These are phyloP conservation scores for Oreochromis niloticus DNA, from an alignment of 2,113 vertebrate genomes.

Conservation along the genomic window DNA sequence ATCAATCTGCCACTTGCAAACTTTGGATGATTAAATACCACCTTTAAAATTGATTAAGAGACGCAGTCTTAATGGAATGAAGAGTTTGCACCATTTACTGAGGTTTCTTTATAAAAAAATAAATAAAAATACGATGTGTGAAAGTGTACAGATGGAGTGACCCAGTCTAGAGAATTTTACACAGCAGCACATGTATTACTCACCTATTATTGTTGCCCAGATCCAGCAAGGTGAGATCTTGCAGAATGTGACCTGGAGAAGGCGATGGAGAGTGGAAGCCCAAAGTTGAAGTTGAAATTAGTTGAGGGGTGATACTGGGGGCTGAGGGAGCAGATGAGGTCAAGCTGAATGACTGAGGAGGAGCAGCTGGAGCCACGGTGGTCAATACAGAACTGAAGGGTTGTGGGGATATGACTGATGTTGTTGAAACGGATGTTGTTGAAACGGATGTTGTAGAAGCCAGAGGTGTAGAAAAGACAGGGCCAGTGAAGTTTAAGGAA, in stretches of 20 bases:
- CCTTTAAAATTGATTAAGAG: background rate
- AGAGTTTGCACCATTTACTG: background rate
- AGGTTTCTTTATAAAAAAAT: background rate
- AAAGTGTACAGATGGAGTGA: background rate
- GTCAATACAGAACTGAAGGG: background rate
- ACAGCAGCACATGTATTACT: background rate
- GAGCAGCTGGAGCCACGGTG: background rate
- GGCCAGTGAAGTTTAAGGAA: background rate
- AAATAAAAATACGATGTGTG: background rate
- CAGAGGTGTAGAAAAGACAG: conserved; percentile 40
- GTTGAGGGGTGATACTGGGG: background rate
- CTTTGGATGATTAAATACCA: background rate
- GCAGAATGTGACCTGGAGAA: conserved; percentile 31
- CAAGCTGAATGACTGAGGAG: background rate
- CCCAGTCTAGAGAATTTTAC: background rate
- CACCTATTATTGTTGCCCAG: conserved; percentile 51
- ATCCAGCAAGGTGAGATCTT: conserved; percentile 64
- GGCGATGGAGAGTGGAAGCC: background rate
- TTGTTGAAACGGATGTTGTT: conserved; percentile 7
- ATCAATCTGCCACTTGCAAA: background rate
- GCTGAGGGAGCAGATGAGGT: background rate
- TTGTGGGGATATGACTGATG: background rate
- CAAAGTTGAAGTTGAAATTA: background rate
- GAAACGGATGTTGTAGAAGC: conserved; percentile 21
- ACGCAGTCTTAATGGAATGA: background rate